Base-by-base conservation (phyloP, 2,113 vertebrate genomes). In the Sylvietta virens region DNA sequence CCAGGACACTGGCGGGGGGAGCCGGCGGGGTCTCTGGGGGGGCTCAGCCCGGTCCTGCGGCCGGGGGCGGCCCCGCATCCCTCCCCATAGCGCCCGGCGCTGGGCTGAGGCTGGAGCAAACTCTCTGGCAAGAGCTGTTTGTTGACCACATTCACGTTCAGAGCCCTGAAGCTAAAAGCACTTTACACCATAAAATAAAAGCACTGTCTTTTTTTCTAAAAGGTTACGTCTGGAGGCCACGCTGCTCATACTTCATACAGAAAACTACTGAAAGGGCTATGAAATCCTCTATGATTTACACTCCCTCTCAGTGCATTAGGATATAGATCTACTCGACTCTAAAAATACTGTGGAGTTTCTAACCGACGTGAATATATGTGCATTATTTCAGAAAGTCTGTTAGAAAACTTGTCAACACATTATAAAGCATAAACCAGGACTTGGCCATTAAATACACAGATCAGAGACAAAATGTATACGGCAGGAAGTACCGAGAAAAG, bases 131-230 rank as follows among this genome's bases (percentile, higher is more conserved):
- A 72, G 93, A 98, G 97, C 98, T 98, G 97, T 98, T 98, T 98
- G 98, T 97, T 98, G 98, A 98, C 98, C 97, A 98, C 98, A 69
- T 98, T 97, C 98, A 98, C 98, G 98, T 98, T 97, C 98, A 78
- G 96, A 98, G 97, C 98, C 98, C 98, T 95, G 97, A 90, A 98
- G 98, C 98, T 98, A 98, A 98, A 98, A 98, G 98, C 98, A 98
- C 98, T 98, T 98, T 98, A 98, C 98, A 98, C 98, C 97, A 98
- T 98, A 98, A 98, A 98, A 98, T 98, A 98, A 98, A 98, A 98
- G 98, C 98, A 97, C 98, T 97, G 98, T 98, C 97, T 98, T 98
- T 98, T 98, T 98, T 98, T 97, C 98, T 97, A 97, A 98, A 98
- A 98, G 98, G 98, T 98, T 98, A 98, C 97, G 97, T 98, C 97